phyloP scores from a whole-genome alignment of 1,140 invertebrate genomes.

The Parasteatoda tepidariorum region DNA sequence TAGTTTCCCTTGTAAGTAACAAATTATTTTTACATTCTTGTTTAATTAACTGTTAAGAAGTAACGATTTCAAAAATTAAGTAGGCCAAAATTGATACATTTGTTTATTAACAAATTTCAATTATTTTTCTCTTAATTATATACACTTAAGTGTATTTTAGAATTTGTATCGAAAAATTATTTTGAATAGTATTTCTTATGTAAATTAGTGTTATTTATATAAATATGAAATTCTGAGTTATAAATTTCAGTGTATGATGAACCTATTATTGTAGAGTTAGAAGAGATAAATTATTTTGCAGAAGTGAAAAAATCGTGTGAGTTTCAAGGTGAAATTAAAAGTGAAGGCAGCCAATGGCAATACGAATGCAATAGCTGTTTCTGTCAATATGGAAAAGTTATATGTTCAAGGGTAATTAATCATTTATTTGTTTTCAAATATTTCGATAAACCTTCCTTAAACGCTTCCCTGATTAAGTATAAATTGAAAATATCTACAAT shows the following conservation, averaged over 20 bases:
- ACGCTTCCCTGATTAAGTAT: neutral
- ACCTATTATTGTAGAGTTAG: neutral
- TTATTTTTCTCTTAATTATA: too few relatives aligned
- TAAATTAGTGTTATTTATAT: neutral
- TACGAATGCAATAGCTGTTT: slow-evolving; percentile 86
- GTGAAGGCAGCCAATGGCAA: slow-evolving; percentile 75
- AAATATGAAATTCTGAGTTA: neutral
- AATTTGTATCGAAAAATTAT: neutral
- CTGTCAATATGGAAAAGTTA: slow-evolving; percentile 80
- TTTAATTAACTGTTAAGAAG: too few relatives aligned
- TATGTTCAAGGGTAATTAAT: slow-evolving; percentile 79
- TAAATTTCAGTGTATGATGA: too few relatives aligned
- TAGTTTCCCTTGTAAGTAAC: too few relatives aligned
- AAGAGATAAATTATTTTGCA: neutral
- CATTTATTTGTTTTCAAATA: neutral
- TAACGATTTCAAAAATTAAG: too few relatives aligned
- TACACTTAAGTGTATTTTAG: neutral
- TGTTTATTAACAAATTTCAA: too few relatives aligned
- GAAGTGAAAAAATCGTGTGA: slow-evolving; percentile 66
- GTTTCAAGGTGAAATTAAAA: slow-evolving; percentile 73
- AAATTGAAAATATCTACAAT: neutral
- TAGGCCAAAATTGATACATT: too few relatives aligned
- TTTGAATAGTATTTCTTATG: neutral
- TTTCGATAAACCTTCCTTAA: neutral
- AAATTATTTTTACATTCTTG: too few relatives aligned